These are phyloP conservation scores for Sitta carolinensis DNA, from an alignment of 2,797 vertebrate species.

Conservation along the genomic window DNA sequence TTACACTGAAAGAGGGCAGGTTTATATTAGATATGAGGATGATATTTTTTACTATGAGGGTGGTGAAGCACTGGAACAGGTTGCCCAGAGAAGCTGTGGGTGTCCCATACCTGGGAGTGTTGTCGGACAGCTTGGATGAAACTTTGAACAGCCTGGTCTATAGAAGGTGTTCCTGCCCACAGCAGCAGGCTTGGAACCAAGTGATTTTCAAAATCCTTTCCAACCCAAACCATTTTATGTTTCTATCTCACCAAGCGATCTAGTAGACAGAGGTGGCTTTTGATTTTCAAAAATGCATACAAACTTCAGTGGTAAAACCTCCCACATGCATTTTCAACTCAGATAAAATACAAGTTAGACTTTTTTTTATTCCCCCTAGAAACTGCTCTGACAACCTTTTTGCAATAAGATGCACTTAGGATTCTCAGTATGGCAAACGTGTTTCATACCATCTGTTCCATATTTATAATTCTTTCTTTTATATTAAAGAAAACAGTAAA, in stretches of 20 bases:
- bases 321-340: not conserved
- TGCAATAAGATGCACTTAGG: not conserved
- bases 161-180: not conserved
- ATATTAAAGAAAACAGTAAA: slow-evolving; percentile 66
- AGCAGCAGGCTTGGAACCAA: not conserved
- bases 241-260: not conserved
- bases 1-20: not conserved
- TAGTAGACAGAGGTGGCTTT: not conserved
- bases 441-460: slow-evolving; percentile 68
- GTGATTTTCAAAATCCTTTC: not conserved
- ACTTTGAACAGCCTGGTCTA: not conserved
- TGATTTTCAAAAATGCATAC: not conserved
- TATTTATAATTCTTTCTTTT: slow-evolving; percentile 63
- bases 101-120: not conserved
- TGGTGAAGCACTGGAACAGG: not conserved
- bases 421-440: slow-evolving; percentile 42
- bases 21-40: not conserved
- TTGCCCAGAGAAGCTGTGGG: not conserved
- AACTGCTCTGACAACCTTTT: not conserved
- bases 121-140: not conserved
- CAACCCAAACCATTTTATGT: not conserved
- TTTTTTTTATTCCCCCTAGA: not conserved
- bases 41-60: not conserved
- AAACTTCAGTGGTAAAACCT: not conserved
- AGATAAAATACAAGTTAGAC: not conserved